Percentiles rank a stretch among this genome's conserved stretches.
Conservation (phyloP, 2,113 vertebrate genomes). For the Candoia aspera region DNA sequence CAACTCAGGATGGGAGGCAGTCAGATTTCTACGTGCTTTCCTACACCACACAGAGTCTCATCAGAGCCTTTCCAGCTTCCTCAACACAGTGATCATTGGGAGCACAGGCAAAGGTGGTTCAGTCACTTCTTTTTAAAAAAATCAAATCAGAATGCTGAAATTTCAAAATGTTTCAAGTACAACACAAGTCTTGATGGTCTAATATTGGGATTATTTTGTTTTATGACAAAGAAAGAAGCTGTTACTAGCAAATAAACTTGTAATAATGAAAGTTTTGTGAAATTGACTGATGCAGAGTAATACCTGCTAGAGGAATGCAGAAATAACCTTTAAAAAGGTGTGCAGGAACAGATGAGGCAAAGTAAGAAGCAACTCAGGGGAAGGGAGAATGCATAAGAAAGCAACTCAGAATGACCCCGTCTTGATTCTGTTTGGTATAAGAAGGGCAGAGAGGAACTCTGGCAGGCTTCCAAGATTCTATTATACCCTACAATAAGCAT, state of each 20-base stretch:
- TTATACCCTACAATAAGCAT: background rate
- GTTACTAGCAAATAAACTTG: background rate
- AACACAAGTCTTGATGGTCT: background rate
- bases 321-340: background rate
- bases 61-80: background rate
- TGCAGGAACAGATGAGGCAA: background rate
- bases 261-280: background rate
- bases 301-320: background rate
- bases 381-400: background rate
- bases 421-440: background rate
- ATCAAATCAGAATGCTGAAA: background rate
- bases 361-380: background rate
- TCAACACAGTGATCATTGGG: background rate
- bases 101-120: background rate
- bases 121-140: background rate
- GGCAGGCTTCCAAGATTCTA: background rate
- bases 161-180: background rate
- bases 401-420: background rate
- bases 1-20: background rate
- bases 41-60: background rate
- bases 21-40: background rate
- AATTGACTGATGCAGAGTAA: background rate
- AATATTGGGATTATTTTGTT: background rate
- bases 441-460: background rate
- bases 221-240: background rate